Evolutionary conservation across 2,113 vertebrate species (phyloP).

Genomic region (Caranx melampygus): DNA sequence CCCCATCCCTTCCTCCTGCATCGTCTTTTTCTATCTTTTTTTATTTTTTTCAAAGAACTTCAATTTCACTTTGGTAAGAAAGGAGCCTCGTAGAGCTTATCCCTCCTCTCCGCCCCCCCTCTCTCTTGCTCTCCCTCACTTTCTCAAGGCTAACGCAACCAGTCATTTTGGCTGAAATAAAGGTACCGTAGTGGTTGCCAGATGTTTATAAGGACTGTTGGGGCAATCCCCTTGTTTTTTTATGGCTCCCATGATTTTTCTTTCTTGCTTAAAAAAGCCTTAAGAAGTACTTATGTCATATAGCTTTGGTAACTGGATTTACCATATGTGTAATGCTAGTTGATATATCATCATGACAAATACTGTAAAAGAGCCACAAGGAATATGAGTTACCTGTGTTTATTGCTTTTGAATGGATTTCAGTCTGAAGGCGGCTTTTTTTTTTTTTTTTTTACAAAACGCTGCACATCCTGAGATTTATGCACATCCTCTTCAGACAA

Average conservation of each 20-base stretch:
- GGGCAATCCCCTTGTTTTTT: conserved; percentile 70
- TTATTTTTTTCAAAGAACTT: conserved; percentile 48
- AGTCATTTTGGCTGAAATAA: conserved; percentile 73
- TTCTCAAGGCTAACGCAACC: conserved; percentile 73
- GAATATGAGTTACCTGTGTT: conserved; percentile 72
- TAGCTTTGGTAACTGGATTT: conserved; percentile 61
- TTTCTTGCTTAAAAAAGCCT: conserved; percentile 62
- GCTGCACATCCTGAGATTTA: conserved; percentile 47
- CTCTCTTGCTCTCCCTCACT: conserved; percentile 41
- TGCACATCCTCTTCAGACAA: conserved; percentile 32
- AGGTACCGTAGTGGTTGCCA: conserved; percentile 77
- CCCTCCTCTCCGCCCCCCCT: conserved; percentile 37
- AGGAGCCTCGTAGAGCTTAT: conserved; percentile 33
- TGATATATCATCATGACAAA: conserved; percentile 77
- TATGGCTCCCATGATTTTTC: conserved; percentile 71
- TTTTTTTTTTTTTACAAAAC: conserved; percentile 18
- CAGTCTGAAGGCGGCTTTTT: conserved; percentile 33
- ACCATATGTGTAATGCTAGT: conserved; percentile 69
- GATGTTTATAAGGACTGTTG: conserved; percentile 77
- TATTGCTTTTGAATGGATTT: conserved; percentile 59
- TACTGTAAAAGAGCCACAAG: conserved; percentile 70
- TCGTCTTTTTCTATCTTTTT: conserved; percentile 27
- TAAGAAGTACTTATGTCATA: conserved; percentile 68
- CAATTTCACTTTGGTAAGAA: conserved; percentile 56
- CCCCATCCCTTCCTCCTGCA: conserved; percentile 49